Conservation (phyloP, 2,797 vertebrate genomes). For the Tapirus indicus region DNA sequence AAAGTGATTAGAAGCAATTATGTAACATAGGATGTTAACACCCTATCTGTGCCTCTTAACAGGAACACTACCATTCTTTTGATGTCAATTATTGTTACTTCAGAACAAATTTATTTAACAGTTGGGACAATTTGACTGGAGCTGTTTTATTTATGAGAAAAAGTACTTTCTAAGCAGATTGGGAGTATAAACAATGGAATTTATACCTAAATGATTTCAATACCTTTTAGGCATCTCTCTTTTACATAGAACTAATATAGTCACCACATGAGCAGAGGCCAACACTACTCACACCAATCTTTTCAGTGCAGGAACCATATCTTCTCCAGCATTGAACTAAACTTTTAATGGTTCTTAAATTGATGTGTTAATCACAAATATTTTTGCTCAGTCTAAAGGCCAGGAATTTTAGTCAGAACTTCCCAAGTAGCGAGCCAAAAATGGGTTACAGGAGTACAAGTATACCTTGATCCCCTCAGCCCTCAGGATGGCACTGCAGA, state of each 20-base stretch:
- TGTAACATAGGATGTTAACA: neutral
- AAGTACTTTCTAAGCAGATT: neutral
- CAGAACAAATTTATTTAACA: neutral
- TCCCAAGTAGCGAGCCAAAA: neutral
- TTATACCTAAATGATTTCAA: neutral
- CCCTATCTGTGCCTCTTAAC: neutral
- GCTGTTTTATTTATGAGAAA: neutral
- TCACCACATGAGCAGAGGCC: neutral
- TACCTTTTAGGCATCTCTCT: neutral
- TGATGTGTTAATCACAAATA: neutral
- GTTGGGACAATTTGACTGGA: neutral
- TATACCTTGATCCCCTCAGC: neutral
- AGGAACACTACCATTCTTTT: neutral
- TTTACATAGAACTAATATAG: neutral
- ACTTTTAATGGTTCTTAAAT: neutral
- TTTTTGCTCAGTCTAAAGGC: neutral
- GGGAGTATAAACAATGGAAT: neutral
- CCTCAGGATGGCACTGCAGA: neutral
- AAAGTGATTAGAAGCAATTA: neutral
- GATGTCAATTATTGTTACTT: neutral
- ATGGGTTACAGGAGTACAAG: neutral
- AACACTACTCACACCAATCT: neutral
- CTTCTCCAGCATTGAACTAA: neutral
- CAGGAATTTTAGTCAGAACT: neutral
- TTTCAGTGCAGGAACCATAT: neutral